Evolutionary conservation across 35 echinoderm and acorn worm genomes (phyloP).

Genomic region (Hemicentrotus pulcherrimus): DNA sequence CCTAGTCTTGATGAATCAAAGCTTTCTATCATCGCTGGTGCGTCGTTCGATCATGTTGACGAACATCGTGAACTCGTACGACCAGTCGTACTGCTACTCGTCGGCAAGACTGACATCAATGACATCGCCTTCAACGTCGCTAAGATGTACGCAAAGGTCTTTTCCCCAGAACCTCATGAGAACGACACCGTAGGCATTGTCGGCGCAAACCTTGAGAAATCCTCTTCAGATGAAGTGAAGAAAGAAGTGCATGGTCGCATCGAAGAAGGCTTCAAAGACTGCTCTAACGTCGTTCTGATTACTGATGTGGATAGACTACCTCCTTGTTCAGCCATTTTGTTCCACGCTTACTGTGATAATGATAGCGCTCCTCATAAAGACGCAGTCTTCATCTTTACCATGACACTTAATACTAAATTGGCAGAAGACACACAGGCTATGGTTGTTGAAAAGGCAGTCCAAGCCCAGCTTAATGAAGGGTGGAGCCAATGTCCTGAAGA

Average conservation of each 20-base stretch:
- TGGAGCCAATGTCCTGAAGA: slow-evolving; percentile 20
- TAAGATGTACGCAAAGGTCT: background rate
- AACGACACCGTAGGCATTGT: background rate
- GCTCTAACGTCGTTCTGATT: background rate
- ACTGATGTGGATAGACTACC: background rate
- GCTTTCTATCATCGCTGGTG: background rate
- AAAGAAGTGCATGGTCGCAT: background rate
- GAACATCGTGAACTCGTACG: background rate
- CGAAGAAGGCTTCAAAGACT: background rate
- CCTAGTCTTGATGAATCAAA: background rate
- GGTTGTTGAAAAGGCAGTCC: slow-evolving; percentile 26
- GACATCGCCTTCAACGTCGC: background rate
- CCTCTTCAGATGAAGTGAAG: background rate
- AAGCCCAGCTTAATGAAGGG: slow-evolving; percentile 24
- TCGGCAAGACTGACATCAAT: background rate
- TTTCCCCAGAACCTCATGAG: background rate
- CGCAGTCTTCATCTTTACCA: slow-evolving; percentile 14
- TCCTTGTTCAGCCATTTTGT: slow-evolving; percentile 1
- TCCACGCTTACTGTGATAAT: slow-evolving; percentile 24
- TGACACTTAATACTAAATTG: background rate
- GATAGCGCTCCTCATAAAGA: slow-evolving; percentile 18
- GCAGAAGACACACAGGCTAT: background rate
- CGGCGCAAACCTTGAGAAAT: background rate
- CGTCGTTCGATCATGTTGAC: background rate
- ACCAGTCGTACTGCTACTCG: slow-evolving; percentile 3